A percentile compares a stretch with the other conserved stretches of the same genome.
These are phyloP conservation scores for Sebastes hubbsi DNA, from an alignment of 2,797 vertebrate genomes.

Conservation along the genomic window DNA sequence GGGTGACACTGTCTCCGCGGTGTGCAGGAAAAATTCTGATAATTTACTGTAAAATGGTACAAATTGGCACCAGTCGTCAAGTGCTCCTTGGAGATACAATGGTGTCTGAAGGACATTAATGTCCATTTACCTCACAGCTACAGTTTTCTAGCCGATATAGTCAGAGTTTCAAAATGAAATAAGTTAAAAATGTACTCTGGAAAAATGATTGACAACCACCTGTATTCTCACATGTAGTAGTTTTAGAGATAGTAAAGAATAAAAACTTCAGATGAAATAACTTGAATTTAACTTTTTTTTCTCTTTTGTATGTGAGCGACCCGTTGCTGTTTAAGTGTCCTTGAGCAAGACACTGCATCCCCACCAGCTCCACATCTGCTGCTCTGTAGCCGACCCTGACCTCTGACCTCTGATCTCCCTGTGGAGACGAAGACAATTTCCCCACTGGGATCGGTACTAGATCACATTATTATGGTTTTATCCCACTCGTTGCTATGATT, in stretches of 20 bases:
- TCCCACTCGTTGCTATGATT: background rate
- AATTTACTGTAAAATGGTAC: slow-evolving; percentile 32
- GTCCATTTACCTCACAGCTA: background rate
- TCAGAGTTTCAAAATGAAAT: background rate
- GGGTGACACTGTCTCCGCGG: slow-evolving; percentile 7
- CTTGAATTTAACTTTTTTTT: background rate
- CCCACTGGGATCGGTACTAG: background rate
- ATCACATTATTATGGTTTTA: background rate
- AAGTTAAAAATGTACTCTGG: background rate
- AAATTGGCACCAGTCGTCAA: background rate
- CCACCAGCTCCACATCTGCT: background rate
- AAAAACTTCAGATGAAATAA: background rate
- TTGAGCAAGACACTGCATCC: background rate
- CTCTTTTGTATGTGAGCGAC: background rate
- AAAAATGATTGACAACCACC: background rate
- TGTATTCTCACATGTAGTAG: background rate
- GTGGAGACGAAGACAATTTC: background rate
- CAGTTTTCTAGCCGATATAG: background rate
- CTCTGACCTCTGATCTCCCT: slow-evolving; percentile 20
- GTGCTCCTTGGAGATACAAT: slow-evolving; percentile 11
- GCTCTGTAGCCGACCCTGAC: background rate
- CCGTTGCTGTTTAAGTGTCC: background rate
- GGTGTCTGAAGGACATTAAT: slow-evolving; percentile 3
- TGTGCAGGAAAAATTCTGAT: slow-evolving; percentile 17
- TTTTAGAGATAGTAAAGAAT: background rate